Evolutionary conservation across 2,888 invertebrate genomes (phyloP), one percentile per base, ranked within the genome.

Genomic region (Amiota mariae): DNA sequence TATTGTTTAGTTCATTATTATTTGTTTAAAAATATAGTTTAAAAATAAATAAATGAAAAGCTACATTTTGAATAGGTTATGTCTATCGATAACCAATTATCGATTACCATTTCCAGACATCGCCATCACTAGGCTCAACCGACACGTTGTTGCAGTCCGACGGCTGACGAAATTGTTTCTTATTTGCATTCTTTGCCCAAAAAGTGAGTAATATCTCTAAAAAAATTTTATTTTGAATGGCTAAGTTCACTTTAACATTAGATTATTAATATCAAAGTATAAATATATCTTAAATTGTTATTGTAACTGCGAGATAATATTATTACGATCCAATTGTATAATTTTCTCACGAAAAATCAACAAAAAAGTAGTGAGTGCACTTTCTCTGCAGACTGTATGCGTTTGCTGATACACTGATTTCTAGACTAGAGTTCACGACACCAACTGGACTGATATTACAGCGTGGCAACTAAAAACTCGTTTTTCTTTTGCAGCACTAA

Each of bases 111-210:
- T 36, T 36, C 36, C 2, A 36, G 1, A 54, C 54, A 54, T 13
- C n/a, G 13, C 51, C n/a, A 51, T 11, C 51, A 9, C 54, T n/a
- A 51, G n/a, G 49, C 77, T 73, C n/a, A n/a, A n/a, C n/a, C n/a
- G n/a, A 83, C 85, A 85, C 82, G 80, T 85, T 80, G 78, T 66
- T 84, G 85, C 80, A 80, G 78, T 74, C n/a, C n/a, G n/a, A n/a
- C 76, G 80, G 78, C 78, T 85, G 84, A 83, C 81, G 83, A 85
- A 83, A 84, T 84, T 78, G 72, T 74, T 74, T 75, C 76, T 75
- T 72, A 76, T 75, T 81, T 78, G 77, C 79, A 77, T 73, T 78
- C 70, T 79, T 77, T 80, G 75, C 71, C 68, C 36, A 10, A 59
- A 80, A 68, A 47, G 83, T 83, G 84, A 83, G 83, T 83, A 84